These are phyloP conservation scores for Ophioderma brevispina DNA, from an alignment of 35 echinoderm and acorn worm genomes.

Conservation along the genomic window DNA sequence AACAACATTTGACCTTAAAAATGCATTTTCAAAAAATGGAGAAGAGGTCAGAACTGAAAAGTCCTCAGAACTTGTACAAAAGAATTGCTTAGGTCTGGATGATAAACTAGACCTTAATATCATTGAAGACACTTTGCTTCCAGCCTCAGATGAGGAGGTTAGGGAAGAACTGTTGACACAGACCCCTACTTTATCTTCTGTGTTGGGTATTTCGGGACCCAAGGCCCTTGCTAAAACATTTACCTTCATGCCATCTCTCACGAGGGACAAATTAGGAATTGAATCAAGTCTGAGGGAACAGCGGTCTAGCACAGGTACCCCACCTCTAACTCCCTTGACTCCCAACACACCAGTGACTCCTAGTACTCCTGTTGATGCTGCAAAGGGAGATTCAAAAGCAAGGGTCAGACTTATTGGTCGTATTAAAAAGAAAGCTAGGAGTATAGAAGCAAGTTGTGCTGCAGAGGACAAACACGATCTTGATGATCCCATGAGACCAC, in stretches of 20 bases:
- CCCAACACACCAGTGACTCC: conserved; percentile 78
- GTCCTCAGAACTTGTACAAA: not conserved
- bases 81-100: not conserved
- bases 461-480: conserved; percentile 2
- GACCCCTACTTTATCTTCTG: not conserved
- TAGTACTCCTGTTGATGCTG: conserved; percentile 29
- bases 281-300: not conserved
- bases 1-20: not conserved
- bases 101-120: not conserved
- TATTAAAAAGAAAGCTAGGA: conserved; percentile 79
- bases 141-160: not conserved
- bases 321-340: conserved; percentile 72
- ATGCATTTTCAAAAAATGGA: not conserved
- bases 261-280: not conserved
- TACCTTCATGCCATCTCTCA: not conserved
- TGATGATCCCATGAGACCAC: conserved; percentile 19
- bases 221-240: not conserved
- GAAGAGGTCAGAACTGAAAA: not conserved
- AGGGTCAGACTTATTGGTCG: conserved; percentile 42
- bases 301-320: conserved; percentile 26
- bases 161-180: not conserved
- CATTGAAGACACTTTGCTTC: not conserved
- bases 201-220: too few species aligned
- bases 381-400: conserved; percentile 38
- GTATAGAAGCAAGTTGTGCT: conserved; percentile 31